phyloP scores from a whole-genome alignment of 2,113 vertebrate genomes.

The Heterocephalus glaber region DNA sequence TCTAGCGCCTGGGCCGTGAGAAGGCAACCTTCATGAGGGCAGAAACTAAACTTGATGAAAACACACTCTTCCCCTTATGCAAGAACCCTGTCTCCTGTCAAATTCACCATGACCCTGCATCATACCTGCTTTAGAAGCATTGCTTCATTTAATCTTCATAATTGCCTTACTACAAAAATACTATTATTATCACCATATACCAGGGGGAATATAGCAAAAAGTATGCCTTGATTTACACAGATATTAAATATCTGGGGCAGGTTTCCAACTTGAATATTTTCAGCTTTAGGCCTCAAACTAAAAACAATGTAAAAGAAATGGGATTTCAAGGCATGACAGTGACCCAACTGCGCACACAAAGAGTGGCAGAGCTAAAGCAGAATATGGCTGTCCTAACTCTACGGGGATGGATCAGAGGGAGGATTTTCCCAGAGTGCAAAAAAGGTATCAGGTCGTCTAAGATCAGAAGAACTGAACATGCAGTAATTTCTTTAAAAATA shows the following conservation, averaged over 20 bases:
- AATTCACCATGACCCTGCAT: not conserved
- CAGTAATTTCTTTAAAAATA: slow-evolving; percentile 6
- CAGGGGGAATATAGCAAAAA: not conserved
- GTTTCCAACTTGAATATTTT: not conserved
- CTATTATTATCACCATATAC: not conserved
- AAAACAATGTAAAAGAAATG: slow-evolving; percentile 29
- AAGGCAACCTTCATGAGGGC: not conserved
- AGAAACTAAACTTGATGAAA: not conserved
- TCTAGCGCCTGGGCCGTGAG: not conserved
- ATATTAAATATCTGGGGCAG: not conserved
- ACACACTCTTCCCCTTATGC: not conserved
- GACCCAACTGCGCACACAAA: not conserved
- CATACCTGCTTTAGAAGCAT: not conserved
- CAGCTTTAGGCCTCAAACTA: not conserved
- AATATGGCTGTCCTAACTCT: not conserved
- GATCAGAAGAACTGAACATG: not conserved
- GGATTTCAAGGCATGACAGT: not conserved
- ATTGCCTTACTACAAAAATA: not conserved
- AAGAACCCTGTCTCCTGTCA: not conserved
- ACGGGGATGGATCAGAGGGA: not conserved
- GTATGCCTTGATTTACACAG: not conserved
- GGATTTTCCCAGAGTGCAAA: not conserved
- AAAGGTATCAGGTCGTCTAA: not conserved
- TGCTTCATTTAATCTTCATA: slow-evolving; percentile 10
- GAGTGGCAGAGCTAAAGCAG: not conserved